Conservation (phyloP, 2,113 vertebrate genomes). For the Grammomys surdaster region DNA sequence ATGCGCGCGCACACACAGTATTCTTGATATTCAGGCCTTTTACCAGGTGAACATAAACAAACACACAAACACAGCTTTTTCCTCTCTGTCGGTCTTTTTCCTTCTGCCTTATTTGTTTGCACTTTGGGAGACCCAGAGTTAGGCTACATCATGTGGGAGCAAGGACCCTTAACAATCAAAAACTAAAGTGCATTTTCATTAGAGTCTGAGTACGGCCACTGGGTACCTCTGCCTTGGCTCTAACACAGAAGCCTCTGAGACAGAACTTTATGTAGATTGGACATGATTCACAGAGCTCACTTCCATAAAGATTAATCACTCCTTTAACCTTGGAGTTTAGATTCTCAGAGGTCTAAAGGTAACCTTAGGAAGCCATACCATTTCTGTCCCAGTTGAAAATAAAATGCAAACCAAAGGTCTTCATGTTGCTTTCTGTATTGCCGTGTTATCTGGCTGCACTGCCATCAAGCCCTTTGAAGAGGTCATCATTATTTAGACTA, state of each 20-base stretch:
- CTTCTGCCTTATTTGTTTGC: background rate
- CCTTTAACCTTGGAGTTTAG: constrained; percentile 33
- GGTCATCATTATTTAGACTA: background rate
- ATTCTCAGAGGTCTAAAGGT: background rate
- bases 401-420: constrained; percentile 57
- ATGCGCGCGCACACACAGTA: background rate
- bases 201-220: constrained; percentile 3
- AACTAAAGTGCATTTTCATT: constrained; percentile 46
- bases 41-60: background rate
- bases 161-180: background rate
- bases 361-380: background rate
- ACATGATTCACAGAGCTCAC: background rate
- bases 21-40: background rate
- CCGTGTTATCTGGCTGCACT: background rate
- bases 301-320: background rate
- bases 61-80: background rate
- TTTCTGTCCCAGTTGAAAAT: constrained; percentile 23
- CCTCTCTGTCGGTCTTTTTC: background rate
- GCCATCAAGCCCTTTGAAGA: constrained; percentile 5
- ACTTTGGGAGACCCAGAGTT: background rate
- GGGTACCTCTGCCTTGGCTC: background rate
- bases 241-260: background rate
- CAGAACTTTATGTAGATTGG: background rate
- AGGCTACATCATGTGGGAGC: background rate
- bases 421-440: background rate